Base-by-base conservation (phyloP, 1,140 invertebrate genomes). In the Neuroterus valhalla region DNA sequence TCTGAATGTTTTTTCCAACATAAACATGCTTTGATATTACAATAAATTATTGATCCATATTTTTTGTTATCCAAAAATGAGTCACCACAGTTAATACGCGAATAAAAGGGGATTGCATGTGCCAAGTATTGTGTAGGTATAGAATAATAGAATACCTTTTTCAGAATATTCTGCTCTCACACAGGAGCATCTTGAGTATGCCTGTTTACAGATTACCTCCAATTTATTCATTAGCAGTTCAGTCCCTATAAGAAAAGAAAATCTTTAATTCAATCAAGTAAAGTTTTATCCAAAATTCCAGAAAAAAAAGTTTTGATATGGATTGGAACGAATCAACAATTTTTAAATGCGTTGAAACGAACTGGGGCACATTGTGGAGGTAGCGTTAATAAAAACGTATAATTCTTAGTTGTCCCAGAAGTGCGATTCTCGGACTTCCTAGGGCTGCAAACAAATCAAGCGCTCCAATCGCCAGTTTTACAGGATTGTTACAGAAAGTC, bases 111-210 rank as follows among this genome's bases (percentile, higher is more conserved):
- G 75, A 79, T 82, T 78, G 81, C 87, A 84, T 85, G 80, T 86
- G 83, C 82, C 85, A 85, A 87, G 81, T 87, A 82, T 87, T 84
- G 83, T 84, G 82, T 82, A 87, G 87, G 83, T 86, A 89, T 88
- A 88, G 85, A 89, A 85, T 62, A 87, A 87, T 86, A 84, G 83
- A 87, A 89, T 90, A 90, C 89, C 89, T 90, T 89, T 86, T 83
- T 84, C 76, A 85, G 86, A 85, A 84, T 84, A 81, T 78, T 83
- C 83, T 76, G 84, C 83, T 80, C 66, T 85, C 76, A 70, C 75
- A 76, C 75, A 62, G 55, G 55, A 62, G 31, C 55, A 31, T 62
- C 55, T 15, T 23, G 21, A 62, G 31, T 31, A 62, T 62, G 55
- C 55, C 55, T 62, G 55, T 26, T 38, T 38, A 14, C 52, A 50